Evolutionary conservation across 2,113 vertebrate species (phyloP).

Genomic region (Limanda limanda): DNA sequence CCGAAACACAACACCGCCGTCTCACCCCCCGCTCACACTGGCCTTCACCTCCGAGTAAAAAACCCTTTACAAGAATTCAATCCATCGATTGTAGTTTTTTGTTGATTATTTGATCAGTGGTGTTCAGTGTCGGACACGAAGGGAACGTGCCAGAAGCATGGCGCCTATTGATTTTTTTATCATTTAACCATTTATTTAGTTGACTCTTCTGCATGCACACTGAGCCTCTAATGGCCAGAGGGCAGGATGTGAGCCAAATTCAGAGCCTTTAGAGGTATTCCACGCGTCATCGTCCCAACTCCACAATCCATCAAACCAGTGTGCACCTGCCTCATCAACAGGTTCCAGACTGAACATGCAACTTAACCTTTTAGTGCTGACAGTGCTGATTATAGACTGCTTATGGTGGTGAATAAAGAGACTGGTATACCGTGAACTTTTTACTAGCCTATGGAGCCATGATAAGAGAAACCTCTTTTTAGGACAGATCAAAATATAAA

Average conservation of each 20-base stretch:
- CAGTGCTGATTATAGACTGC: constrained; percentile 51
- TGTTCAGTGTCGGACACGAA: not conserved
- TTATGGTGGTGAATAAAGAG: constrained; percentile 21
- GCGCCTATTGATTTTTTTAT: not conserved
- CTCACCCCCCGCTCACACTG: constrained; percentile 13
- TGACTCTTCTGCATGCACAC: not conserved
- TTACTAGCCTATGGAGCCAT: too few species aligned
- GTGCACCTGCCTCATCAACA: constrained; percentile 51
- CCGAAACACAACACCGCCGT: constrained; percentile 59
- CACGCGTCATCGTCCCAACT: constrained; percentile 44
- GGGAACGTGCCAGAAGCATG: not conserved
- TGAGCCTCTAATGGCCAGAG: constrained; percentile 19
- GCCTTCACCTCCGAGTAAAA: constrained; percentile 9
- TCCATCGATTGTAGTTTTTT: not conserved
- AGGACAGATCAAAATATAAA: too few species aligned
- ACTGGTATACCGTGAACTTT: constrained; percentile 34
- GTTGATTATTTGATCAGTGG: not conserved
- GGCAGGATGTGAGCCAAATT: constrained; percentile 33
- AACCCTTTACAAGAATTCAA: not conserved
- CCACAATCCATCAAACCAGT: constrained; percentile 34
- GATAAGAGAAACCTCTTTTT: not conserved
- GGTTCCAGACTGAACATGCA: constrained; percentile 16
- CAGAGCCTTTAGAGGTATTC: constrained; percentile 32
- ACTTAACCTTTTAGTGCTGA: constrained; percentile 56
- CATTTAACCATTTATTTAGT: not conserved